Percentiles rank a stretch among this genome's conserved stretches.
Evolutionary conservation across 2,888 invertebrate genomes (phyloP).

Genomic region (Eubasilissa splendida): DNA sequence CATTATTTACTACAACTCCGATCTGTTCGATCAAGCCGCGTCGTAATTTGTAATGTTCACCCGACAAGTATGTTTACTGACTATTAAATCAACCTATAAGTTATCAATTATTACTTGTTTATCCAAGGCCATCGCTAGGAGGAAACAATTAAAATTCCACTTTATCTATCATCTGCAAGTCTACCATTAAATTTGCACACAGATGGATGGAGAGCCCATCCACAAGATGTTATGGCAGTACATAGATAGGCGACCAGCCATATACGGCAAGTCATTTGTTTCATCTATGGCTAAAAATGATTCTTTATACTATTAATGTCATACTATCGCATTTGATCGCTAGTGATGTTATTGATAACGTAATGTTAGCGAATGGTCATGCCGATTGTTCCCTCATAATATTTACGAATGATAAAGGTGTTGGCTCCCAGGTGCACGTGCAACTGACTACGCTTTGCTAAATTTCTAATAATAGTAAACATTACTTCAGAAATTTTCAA

Average conservation of each 20-base stretch:
- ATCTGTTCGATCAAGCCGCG: neutral
- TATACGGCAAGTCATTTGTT: neutral
- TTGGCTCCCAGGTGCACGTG: no score
- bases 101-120: neutral
- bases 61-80: neutral
- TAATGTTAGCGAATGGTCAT: no score
- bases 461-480: no score
- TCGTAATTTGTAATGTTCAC: neutral
- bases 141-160: neutral
- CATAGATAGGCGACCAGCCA: neutral
- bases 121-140: neutral
- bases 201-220: neutral
- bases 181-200: neutral
- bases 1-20: no score
- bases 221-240: neutral
- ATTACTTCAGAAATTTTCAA: no score
- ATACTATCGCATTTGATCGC: no score
- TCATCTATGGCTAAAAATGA: neutral
- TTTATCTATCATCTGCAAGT: neutral
- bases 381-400: no score
- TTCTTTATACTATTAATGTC: neutral
- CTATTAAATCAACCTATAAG: neutral
- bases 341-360: no score
- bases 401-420: no score
- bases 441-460: no score